Evolutionary conservation across 1,140 invertebrate genomes (phyloP).

Genomic region (Sycophaga agraensis): DNA sequence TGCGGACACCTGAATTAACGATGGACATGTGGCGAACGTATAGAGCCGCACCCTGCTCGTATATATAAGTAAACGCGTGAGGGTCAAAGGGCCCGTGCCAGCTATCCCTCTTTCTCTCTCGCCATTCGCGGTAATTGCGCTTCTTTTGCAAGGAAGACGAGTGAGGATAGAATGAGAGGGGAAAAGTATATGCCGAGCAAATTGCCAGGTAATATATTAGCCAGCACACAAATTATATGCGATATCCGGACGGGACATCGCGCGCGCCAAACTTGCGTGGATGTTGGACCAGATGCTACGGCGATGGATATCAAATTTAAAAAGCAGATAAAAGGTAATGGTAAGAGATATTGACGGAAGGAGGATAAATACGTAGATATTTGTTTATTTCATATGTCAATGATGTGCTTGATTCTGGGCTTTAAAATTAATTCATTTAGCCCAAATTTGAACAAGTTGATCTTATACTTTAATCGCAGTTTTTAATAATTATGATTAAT

Average conservation of each 20-base stretch:
- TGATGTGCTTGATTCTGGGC: too few species aligned
- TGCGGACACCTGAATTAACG: background rate
- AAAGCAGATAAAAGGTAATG: too few species aligned
- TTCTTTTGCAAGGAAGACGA: constrained; percentile 45
- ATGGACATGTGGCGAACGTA: constrained; percentile 50
- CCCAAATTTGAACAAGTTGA: too few species aligned
- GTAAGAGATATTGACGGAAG: too few species aligned
- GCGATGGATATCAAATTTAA: too few species aligned
- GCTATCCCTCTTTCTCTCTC: constrained; percentile 8
- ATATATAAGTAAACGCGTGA: background rate
- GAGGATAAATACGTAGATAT: too few species aligned
- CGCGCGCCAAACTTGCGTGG: background rate
- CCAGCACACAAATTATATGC: constrained; percentile 53
- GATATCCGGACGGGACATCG: constrained; percentile 50
- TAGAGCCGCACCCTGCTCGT: background rate
- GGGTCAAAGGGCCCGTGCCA: constrained; percentile 35
- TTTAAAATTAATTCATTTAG: too few species aligned
- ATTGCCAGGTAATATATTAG: constrained; percentile 59
- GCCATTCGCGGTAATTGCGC: constrained; percentile 44
- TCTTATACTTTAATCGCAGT: too few species aligned
- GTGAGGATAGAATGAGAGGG: background rate
- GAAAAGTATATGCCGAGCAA: constrained; percentile 35
- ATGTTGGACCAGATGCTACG: constrained; percentile 51
- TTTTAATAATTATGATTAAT: too few species aligned
- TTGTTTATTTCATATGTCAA: too few species aligned